These are phyloP conservation scores for Amyelois transitella DNA, from an alignment of 1,140 invertebrate species.

Conservation along the genomic window DNA sequence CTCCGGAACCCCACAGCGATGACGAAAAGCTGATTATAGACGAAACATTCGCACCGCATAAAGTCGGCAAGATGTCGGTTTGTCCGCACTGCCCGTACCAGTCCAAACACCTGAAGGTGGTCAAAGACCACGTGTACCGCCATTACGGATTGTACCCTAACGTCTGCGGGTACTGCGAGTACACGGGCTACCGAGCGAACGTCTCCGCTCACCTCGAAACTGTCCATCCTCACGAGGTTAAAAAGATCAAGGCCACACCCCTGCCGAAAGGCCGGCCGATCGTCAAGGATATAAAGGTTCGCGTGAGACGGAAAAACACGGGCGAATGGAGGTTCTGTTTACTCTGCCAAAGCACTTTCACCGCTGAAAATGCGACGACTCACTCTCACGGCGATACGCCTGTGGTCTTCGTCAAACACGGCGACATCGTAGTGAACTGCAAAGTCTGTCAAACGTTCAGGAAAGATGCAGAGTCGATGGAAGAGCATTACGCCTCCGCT, in stretches of 20 bases:
- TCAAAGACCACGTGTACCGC: constrained; percentile 28
- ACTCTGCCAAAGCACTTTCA: constrained; percentile 27
- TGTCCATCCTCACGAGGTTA: neutral
- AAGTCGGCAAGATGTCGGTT: neutral
- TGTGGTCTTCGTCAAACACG: constrained; percentile 31
- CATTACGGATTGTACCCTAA: constrained; percentile 43
- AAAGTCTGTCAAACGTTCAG: constrained; percentile 27
- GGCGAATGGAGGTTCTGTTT: constrained; percentile 24
- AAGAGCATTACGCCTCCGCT: constrained; percentile 22
- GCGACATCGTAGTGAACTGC: constrained; percentile 41
- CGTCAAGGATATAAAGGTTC: constrained; percentile 20
- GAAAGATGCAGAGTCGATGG: constrained; percentile 16
- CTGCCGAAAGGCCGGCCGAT: neutral
- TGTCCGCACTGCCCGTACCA: constrained; percentile 33
- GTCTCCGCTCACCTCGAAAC: neutral
- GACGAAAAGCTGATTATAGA: constrained; percentile 41
- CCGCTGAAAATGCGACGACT: neutral
- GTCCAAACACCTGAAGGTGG: constrained; percentile 2
- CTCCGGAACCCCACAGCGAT: constrained; percentile 26
- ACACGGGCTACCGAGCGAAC: constrained; percentile 8
- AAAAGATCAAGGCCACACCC: neutral
- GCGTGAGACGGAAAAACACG: constrained; percentile 3
- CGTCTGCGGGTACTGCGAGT: constrained; percentile 34
- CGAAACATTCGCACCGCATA: neutral
- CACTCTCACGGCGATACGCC: constrained; percentile 25